These are phyloP conservation scores for Paracentrotus lividus DNA, from an alignment of 53 echinoderm and acorn worm genomes.

Conservation along the genomic window DNA sequence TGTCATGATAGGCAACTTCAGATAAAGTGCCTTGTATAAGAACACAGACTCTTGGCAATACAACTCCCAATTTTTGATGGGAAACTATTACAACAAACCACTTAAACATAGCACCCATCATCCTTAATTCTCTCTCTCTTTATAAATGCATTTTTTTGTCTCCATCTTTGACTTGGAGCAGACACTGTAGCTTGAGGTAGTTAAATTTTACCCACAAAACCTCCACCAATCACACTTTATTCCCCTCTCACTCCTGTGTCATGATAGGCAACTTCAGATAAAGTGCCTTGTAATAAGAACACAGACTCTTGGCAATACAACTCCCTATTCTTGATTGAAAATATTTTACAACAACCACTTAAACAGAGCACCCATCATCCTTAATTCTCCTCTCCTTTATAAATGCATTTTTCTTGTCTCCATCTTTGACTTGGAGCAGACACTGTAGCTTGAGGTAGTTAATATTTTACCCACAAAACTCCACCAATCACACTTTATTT, in stretches of 20 bases:
- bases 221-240: not conserved
- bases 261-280: not conserved
- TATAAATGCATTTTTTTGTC: not conserved
- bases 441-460: not conserved
- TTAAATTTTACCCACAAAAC: constrained; percentile 1
- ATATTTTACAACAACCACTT: too few relatives aligned
- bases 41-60: too few relatives aligned
- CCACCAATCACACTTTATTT: too few relatives aligned
- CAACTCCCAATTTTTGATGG: too few relatives aligned
- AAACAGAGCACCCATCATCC: too few relatives aligned
- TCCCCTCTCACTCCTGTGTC: not conserved
- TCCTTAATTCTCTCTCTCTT: not conserved
- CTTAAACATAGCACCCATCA: not conserved
- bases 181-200: not conserved
- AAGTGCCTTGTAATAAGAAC: not conserved
- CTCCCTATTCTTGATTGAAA: too few relatives aligned
- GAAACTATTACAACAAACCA: not conserved
- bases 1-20: not conserved
- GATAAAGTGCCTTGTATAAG: too few relatives aligned
- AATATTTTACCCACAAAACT: constrained; percentile 2
- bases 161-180: not conserved
- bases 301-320: too few relatives aligned
- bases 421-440: not conserved
- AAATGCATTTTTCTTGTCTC: not conserved
- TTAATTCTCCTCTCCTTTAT: not conserved